Evolutionary conservation across 2,113 vertebrate species (phyloP), one percentile per base, ranked within the genome.

Genomic region (Mus spicilegus): DNA sequence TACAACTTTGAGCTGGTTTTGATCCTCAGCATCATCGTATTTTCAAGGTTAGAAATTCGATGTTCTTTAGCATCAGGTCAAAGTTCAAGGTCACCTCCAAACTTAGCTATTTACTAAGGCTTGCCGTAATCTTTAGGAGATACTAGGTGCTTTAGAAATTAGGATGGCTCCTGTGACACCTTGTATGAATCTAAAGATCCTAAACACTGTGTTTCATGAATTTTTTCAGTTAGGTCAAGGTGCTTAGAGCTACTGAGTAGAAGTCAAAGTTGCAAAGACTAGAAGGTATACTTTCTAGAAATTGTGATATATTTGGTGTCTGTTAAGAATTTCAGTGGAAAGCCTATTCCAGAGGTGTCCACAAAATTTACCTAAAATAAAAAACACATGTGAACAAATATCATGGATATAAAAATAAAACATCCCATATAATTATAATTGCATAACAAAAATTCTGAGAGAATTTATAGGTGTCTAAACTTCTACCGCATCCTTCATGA

Each of bases 11-110:
- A 94, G 75, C 30, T 96, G 49, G 39, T 56, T 96, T 98, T 98
- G 92, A 95, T 98, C 63, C 95, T 77, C 88, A 85, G 61, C 75
- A 92, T 96, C 97, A 97, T 93, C 87, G 97, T 93, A 39, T 97
- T 90, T 91, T 89, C 94, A 88, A n/a, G 19, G 65, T 28, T 36
- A 54, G 28, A 4, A 20, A 65, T 36, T 87, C 69, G 87, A 42
- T 65, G n/a, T 75, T 75, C 1, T 63, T 69, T 92, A 54, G 4
- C 58, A 82, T 8, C 39, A 78, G 1, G 22, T 89, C 75, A 39
- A 6, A 20, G 7, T 93, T 93, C 61, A 93, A 36, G 4, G 78
- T 95, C 33, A 63, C 49, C 42, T 91, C 84, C 22, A 63, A 39
- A 20, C 2, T 17, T 58, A 69, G 16, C 24, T 88, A 42, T 67